Evolutionary conservation across 2,797 vertebrate species (phyloP).

Genomic region (Meriones psammophilus): DNA sequence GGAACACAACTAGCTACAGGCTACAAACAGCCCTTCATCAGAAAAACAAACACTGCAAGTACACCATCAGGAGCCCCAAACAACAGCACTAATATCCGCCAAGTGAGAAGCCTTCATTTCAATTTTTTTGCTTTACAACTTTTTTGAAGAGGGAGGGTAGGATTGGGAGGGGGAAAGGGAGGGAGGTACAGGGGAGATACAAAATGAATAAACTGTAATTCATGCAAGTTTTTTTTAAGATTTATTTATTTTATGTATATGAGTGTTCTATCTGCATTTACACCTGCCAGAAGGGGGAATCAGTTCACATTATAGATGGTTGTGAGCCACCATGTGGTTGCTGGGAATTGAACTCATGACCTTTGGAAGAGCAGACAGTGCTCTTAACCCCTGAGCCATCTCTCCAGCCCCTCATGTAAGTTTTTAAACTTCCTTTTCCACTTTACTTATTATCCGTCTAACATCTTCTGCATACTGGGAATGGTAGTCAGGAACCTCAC

Average conservation of each 20-base stretch:
- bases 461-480: not conserved
- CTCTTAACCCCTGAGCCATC: too few relatives aligned
- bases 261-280: too few relatives aligned
- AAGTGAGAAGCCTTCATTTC: not conserved
- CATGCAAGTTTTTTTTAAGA: not conserved
- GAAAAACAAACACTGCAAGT: slow-evolving; percentile 15
- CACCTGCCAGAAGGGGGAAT: too few relatives aligned
- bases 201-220: not conserved
- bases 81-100: not conserved
- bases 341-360: too few relatives aligned
- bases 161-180: too few relatives aligned
- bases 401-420: not conserved
- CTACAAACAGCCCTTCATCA: not conserved
- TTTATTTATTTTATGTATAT: too few relatives aligned
- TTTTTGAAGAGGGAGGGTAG: too few relatives aligned
- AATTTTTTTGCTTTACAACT: too few relatives aligned
- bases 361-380: too few relatives aligned
- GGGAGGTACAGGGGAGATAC: too few relatives aligned
- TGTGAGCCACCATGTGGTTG: too few relatives aligned
- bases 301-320: too few relatives aligned
- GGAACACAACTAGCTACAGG: slow-evolving; percentile 7
- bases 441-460: not conserved
- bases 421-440: slow-evolving; percentile 12
- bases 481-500: not conserved
- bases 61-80: not conserved